Conservation (phyloP, 2,888 invertebrate species). For the Cordylochernes scorpioides region DNA sequence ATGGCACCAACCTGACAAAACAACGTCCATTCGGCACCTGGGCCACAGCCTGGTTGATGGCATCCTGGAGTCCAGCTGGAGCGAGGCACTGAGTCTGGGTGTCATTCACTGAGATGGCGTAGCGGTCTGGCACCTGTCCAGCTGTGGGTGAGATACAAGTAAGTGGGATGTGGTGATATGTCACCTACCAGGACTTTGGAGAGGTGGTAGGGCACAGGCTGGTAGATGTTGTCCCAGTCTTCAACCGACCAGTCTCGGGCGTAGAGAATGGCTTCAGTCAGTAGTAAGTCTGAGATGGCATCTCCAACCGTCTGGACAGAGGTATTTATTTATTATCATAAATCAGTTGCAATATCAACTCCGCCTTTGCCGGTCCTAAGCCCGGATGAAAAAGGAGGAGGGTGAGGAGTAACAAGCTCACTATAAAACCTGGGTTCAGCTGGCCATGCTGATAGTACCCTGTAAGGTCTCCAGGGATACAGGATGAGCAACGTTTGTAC, state of each 20-base stretch:
- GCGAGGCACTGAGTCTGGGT: slow-evolving; percentile 54
- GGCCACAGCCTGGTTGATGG: slow-evolving; percentile 41
- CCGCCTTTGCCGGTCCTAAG: too few relatives aligned
- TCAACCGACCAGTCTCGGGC: slow-evolving; percentile 45
- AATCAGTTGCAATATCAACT: too few relatives aligned
- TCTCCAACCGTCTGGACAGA: slow-evolving; percentile 62
- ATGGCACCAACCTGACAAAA: slow-evolving; percentile 40
- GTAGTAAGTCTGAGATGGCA: slow-evolving; percentile 76
- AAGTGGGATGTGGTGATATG: slow-evolving; percentile 17
- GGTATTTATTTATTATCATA: too few relatives aligned
- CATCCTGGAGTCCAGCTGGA: slow-evolving; percentile 54
- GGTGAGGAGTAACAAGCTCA: too few relatives aligned
- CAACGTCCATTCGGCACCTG: slow-evolving; percentile 44
- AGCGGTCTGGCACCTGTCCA: slow-evolving; percentile 38
- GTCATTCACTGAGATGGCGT: slow-evolving; percentile 53
- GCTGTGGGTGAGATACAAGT: neutral
- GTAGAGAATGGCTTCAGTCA: slow-evolving; percentile 69
- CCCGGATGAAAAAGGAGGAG: too few relatives aligned
- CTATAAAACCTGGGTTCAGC: too few relatives aligned
- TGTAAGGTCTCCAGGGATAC: too few relatives aligned
- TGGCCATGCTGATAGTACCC: too few relatives aligned
- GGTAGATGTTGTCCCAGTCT: slow-evolving; percentile 55
- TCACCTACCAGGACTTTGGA: slow-evolving; percentile 56
- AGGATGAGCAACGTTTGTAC: too few relatives aligned
- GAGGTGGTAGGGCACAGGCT: slow-evolving; percentile 60